Evolutionary conservation across 2,113 vertebrate genomes (phyloP).

Genomic region (Stercorarius parasiticus): DNA sequence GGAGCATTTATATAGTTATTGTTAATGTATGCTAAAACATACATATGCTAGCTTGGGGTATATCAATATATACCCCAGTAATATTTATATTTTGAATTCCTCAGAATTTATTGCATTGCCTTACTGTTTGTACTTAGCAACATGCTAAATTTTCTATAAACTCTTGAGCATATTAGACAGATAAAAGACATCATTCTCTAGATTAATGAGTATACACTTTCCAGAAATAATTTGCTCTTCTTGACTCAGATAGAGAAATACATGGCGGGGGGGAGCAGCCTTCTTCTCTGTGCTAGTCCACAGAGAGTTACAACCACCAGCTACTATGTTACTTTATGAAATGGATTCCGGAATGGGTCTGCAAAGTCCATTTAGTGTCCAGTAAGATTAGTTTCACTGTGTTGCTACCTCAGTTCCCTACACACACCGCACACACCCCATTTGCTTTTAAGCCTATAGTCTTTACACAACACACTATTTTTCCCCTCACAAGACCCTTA

Average conservation of each 20-base stretch:
- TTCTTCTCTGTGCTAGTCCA: not conserved
- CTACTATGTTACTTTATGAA: not conserved
- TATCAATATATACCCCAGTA: not conserved
- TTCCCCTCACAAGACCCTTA: not conserved
- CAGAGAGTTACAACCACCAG: not conserved
- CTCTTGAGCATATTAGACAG: not conserved
- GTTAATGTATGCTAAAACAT: not conserved
- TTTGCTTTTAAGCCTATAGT: not conserved
- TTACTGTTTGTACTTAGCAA: not conserved
- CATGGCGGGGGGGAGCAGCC: accelerated
- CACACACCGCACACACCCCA: not conserved
- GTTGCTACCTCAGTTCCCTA: not conserved
- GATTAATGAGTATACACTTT: not conserved
- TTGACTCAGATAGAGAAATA: not conserved
- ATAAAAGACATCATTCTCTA: not conserved
- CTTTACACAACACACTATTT: not conserved
- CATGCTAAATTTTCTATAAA: not conserved
- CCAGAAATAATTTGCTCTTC: not conserved
- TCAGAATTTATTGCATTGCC: not conserved
- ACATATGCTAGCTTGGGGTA: not conserved
- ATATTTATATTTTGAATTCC: not conserved
- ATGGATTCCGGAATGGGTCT: not conserved
- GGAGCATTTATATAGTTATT: not conserved
- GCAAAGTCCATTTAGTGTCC: not conserved
- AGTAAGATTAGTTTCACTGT: not conserved